A percentile compares a stretch with the other conserved stretches of the same genome.
Evolutionary conservation across 2,797 vertebrate genomes (phyloP).

Genomic region (Jordanella pulchra): DNA sequence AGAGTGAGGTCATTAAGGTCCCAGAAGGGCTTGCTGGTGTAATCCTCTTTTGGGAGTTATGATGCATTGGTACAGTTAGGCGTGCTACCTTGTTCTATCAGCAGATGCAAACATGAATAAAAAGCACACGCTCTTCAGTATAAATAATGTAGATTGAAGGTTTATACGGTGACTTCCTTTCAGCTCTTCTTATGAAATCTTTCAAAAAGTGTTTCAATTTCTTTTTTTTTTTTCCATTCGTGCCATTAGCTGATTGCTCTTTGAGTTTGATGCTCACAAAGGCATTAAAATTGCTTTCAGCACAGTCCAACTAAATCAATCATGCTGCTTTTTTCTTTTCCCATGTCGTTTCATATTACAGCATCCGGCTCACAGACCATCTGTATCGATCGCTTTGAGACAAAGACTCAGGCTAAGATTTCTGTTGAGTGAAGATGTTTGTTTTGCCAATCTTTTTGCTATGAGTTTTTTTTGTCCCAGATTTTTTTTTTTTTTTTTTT

Average conservation of each 20-base stretch:
- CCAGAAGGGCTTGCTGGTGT: constrained; percentile 67
- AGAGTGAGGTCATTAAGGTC: constrained; percentile 71
- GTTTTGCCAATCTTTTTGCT: background rate
- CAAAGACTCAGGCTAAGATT: constrained; percentile 28
- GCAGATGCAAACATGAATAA: constrained; percentile 24
- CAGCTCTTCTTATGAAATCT: background rate
- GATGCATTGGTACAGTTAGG: constrained; percentile 68
- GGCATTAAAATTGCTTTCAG: constrained; percentile 67
- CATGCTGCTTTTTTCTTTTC: constrained; percentile 62
- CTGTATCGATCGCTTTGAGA: constrained; percentile 72
- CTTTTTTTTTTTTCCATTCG: background rate
- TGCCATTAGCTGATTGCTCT: constrained; percentile 2
- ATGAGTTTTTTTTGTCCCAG: background rate
- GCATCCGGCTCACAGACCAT: constrained; percentile 59
- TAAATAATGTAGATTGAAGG: background rate
- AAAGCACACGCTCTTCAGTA: constrained; percentile 5
- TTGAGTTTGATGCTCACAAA: constrained; percentile 45
- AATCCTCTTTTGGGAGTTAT: constrained; percentile 82
- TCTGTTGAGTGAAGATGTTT: background rate
- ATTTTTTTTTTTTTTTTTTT: background rate
- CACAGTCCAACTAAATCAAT: constrained; percentile 71
- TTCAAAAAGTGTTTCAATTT: background rate
- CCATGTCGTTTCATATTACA: constrained; percentile 73
- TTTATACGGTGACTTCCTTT: background rate
- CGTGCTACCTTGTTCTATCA: constrained; percentile 56